Conservation (phyloP, 2,113 vertebrate genomes). For the Sminthopsis crassicaudata region DNA sequence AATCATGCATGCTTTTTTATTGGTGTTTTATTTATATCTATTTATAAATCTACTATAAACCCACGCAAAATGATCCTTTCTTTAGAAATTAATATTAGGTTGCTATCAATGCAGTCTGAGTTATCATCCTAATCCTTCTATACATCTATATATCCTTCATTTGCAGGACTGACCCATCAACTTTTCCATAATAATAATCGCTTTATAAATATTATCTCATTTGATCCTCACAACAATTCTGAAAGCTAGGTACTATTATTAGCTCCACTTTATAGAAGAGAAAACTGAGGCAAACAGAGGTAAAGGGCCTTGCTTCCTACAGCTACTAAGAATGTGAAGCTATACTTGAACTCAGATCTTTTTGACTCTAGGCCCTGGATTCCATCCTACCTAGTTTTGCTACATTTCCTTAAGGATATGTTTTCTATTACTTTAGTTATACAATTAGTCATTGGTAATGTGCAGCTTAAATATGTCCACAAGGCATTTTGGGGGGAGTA, state of each 20-base stretch:
- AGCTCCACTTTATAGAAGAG: neutral
- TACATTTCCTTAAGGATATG: neutral
- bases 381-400: neutral
- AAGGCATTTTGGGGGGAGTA: neutral
- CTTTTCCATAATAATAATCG: neutral
- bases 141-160: neutral
- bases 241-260: neutral
- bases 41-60: neutral
- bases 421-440: neutral
- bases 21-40: neutral
- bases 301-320: neutral
- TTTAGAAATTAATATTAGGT: neutral
- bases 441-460: neutral
- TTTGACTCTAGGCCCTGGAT: neutral
- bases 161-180: neutral
- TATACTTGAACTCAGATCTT: neutral
- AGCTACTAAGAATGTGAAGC: neutral
- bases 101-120: neutral
- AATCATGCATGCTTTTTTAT: neutral
- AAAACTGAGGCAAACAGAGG: neutral
- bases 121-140: neutral
- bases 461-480: neutral
- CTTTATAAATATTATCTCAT: neutral
- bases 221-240: neutral
- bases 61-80: neutral